Percentiles rank a stretch among this genome's conserved stretches.
These are phyloP conservation scores for Panorpa germanica DNA, from an alignment of 2,888 invertebrate genomes.

Conservation along the genomic window DNA sequence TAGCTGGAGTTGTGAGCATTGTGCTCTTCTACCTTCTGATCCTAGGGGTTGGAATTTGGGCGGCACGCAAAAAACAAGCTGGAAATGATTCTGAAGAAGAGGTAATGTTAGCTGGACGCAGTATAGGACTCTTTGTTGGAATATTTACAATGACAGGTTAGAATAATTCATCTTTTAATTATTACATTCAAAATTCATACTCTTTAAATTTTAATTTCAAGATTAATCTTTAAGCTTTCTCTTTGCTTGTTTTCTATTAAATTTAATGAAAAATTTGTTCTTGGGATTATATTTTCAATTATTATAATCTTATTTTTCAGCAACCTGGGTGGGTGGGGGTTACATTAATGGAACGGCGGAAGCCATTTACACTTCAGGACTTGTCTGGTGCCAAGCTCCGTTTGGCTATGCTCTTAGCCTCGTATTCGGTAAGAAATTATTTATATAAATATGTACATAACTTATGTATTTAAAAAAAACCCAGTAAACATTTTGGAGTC, in stretches of 20 bases:
- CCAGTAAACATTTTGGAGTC: too few species aligned
- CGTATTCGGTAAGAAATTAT: constrained; percentile 81
- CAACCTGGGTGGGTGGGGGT: constrained; percentile 99
- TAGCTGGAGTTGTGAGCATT: constrained; percentile 85
- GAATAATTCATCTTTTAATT: constrained; percentile 12
- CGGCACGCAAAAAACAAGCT: constrained; percentile 77
- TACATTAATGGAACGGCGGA: constrained; percentile 99
- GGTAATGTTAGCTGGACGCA: constrained; percentile 95
- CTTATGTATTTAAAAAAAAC: too few species aligned
- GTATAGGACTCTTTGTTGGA: constrained; percentile 92
- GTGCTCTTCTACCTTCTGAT: constrained; percentile 92
- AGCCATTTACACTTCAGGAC: constrained; percentile 79
- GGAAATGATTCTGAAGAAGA: constrained; percentile 89
- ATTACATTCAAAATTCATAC: constrained; percentile 1
- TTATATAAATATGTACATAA: too few species aligned
- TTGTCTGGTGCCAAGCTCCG: constrained; percentile 98
- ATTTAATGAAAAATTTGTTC: not conserved
- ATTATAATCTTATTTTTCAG: constrained; percentile 27
- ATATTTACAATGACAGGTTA: constrained; percentile 98
- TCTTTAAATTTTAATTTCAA: constrained; percentile 1
- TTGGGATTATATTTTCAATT: constrained; percentile 10
- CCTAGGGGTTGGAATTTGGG: constrained; percentile 92
- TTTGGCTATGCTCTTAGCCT: constrained; percentile 94
- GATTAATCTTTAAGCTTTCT: constrained; percentile 1
- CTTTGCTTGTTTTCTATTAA: not conserved